Conservation (phyloP, 1,140 invertebrate species). For the Calliopsis andreniformis region DNA sequence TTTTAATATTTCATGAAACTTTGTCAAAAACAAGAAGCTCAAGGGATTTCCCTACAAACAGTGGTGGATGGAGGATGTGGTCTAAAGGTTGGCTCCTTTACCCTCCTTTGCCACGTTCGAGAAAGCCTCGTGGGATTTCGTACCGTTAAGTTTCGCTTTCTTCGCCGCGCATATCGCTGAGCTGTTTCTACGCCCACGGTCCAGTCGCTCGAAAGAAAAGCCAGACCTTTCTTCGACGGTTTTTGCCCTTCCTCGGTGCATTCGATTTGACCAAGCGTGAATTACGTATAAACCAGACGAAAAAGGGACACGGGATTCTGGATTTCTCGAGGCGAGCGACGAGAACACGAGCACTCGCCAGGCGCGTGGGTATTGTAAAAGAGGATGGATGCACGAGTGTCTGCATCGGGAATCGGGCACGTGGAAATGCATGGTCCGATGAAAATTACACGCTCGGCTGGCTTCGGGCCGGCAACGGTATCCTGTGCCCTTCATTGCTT, state of each 20-base stretch:
- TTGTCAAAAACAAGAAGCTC: too few species aligned
- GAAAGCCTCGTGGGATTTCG: too few species aligned
- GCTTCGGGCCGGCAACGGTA: conserved; percentile 36
- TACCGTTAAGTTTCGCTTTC: too few species aligned
- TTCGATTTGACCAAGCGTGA: conserved; percentile 60
- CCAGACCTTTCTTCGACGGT: neutral
- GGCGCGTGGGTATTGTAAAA: conserved; percentile 1
- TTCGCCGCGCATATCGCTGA: too few species aligned
- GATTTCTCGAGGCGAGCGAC: conserved; percentile 14
- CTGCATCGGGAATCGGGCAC: conserved; percentile 26
- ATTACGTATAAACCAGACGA: conserved; percentile 56
- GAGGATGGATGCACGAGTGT: conserved; percentile 9
- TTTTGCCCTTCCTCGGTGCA: conserved; percentile 15
- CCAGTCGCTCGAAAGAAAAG: too few species aligned
- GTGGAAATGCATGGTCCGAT: conserved; percentile 54
- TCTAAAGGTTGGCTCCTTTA: too few species aligned
- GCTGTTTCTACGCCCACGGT: too few species aligned
- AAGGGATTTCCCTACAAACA: too few species aligned
- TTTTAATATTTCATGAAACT: too few species aligned
- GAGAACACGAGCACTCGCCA: neutral
- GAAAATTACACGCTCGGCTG: conserved; percentile 46
- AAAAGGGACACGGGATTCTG: neutral
- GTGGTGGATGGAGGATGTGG: too few species aligned
- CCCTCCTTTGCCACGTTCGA: too few species aligned
- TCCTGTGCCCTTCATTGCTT: conserved; percentile 59